Evolutionary conservation across 2,113 vertebrate genomes (phyloP).

Genomic region (Henicopernis longicauda): DNA sequence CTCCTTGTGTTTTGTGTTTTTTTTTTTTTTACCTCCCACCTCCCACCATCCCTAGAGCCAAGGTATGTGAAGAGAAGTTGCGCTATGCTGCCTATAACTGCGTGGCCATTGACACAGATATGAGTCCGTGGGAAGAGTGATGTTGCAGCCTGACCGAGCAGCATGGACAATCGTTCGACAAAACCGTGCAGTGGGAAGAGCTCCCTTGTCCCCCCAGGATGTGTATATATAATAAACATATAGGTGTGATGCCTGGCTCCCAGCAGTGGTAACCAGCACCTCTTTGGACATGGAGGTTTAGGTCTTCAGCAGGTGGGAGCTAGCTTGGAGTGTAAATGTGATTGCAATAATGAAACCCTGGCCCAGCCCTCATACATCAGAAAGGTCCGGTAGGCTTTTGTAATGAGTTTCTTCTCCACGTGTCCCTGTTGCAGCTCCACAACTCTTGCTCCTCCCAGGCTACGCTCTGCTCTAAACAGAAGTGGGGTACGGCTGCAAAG

Average conservation of each 20-base stretch:
- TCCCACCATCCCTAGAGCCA: constrained; percentile 76
- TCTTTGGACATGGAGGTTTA: not conserved
- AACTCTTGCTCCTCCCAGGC: not conserved
- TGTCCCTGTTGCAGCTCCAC: not conserved
- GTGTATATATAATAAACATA: constrained; percentile 58
- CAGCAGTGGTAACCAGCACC: not conserved
- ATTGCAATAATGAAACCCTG: not conserved
- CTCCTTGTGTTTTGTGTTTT: not conserved
- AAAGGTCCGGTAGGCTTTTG: not conserved
- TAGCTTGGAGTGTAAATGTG: not conserved
- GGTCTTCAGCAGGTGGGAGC: not conserved
- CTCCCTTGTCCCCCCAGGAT: not conserved
- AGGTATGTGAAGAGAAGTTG: constrained; percentile 94
- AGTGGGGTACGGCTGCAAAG: not conserved
- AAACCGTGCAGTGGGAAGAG: not conserved
- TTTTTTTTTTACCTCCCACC: too few relatives aligned
- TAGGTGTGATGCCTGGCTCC: not conserved
- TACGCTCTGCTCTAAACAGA: not conserved
- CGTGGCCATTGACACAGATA: constrained; percentile 96
- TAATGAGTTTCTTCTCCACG: not conserved
- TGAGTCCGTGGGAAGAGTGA: constrained; percentile 98
- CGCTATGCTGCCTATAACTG: constrained; percentile 98
- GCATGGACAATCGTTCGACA: not conserved
- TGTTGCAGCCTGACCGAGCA: not conserved
- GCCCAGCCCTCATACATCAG: not conserved